Evolutionary conservation across 2,113 vertebrate species (phyloP), one percentile per base, ranked within the genome.

Genomic region (Hippotragus niger): DNA sequence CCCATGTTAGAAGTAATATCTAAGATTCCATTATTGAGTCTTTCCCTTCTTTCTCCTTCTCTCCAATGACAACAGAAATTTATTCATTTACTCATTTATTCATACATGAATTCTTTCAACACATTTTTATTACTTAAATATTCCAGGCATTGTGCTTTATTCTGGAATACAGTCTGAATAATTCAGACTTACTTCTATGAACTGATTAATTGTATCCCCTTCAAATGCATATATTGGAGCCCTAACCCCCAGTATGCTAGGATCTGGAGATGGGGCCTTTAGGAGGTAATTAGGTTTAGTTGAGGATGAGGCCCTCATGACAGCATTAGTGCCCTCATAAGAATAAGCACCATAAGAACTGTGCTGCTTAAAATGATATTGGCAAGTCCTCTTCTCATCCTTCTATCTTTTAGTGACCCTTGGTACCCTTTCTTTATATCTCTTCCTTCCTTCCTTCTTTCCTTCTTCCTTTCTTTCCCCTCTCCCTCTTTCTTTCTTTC

Each of bases 381-480:
- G 33, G 64, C 33, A 53, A 36, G n/a, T 17, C 15, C 31, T 23
- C 80, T 57, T 64, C 40, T 29, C 25, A 50, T 43, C 33, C 1
- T 57, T 17, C 50, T 40, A 80, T 15, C 27, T 94, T 80, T 53
- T 21, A 31, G 21, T 40, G 27, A 88, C 11, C 21, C 25, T 12
- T 7, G 25, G n/a, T 1, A 45, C 25, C 55, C 36, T 33, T 43
- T 40, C 36, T 60, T 60, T 86, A 13, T 31, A 17, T 12, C 6
- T 40, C 2, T 43, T 16, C 14, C 25, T 74, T 14, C 1, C 6
- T 40, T 7, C 1, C 6, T 40, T 43, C 0, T 7, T 43, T 76
- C 23, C 11, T 45, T 25, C 36, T 74, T 25, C 21, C 36, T 6
- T 27, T 76, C 5, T 25, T 40, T 43, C 12, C 19, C 67, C 36